phyloP scores from a whole-genome alignment of 2,797 vertebrate genomes.

The Falco berigora region DNA sequence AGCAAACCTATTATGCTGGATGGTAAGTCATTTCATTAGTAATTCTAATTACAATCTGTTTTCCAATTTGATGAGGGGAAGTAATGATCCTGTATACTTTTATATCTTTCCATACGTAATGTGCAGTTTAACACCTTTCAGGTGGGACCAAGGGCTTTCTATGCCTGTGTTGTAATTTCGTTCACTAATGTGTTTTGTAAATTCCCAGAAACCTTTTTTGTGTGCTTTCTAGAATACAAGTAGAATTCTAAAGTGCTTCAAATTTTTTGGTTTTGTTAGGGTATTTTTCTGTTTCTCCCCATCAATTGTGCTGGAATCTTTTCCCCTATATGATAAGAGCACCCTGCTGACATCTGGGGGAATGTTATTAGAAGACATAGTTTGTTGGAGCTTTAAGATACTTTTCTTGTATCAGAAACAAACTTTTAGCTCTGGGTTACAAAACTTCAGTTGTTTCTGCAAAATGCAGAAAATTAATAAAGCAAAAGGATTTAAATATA shows the following conservation, averaged over 20 bases:
- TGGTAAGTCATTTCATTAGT: slow-evolving; percentile 44
- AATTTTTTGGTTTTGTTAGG: not conserved
- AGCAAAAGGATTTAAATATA: not conserved
- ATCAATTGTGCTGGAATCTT: not conserved
- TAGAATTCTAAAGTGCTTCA: not conserved
- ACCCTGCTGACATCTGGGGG: not conserved
- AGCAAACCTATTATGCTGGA: not conserved
- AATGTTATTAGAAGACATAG: not conserved
- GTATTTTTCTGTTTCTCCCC: not conserved
- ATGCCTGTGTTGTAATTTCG: not conserved
- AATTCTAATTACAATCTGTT: not conserved
- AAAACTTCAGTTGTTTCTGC: not conserved
- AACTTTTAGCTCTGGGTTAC: not conserved
- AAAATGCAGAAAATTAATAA: not conserved
- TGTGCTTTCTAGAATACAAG: not conserved
- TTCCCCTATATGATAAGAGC: not conserved
- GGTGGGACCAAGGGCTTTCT: not conserved
- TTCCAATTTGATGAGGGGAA: not conserved
- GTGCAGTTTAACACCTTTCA: not conserved
- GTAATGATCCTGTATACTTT: not conserved
- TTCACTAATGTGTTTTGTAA: not conserved
- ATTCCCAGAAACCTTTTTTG: not conserved
- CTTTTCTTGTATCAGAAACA: not conserved
- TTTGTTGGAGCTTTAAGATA: not conserved
- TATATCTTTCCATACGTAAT: not conserved